Percentiles rank a stretch among this genome's conserved stretches.
phyloP scores from a whole-genome alignment of 2,113 vertebrate species.

The Shinisaurus crocodilurus region DNA sequence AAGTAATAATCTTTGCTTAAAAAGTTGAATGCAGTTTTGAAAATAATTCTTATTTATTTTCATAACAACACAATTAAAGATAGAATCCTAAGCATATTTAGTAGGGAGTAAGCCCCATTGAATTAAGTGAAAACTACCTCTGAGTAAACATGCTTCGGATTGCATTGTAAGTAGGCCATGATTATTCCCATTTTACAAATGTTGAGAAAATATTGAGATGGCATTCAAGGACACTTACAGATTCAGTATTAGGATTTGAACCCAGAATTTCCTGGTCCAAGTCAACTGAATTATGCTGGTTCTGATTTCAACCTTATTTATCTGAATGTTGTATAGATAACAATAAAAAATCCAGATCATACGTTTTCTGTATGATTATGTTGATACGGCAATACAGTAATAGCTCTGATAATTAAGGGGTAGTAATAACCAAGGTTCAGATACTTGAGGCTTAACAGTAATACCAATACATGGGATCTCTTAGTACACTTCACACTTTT shows the following conservation, averaged over 20 bases:
- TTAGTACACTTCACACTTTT: background rate
- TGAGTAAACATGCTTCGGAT: background rate
- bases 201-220: background rate
- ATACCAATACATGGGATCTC: background rate
- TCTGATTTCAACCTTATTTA: background rate
- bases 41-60: background rate
- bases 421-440: background rate
- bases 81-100: background rate
- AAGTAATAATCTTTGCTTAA: background rate
- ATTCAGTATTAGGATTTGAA: background rate
- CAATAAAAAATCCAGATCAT: background rate
- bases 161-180: too few species aligned
- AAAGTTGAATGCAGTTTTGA: too few species aligned
- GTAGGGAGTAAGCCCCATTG: background rate
- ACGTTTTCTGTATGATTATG: background rate
- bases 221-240: background rate
- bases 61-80: background rate
- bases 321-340: background rate
- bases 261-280: background rate
- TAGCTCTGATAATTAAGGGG: background rate
- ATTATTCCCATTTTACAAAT: too few species aligned
- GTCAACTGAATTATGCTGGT: background rate
- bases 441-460: background rate
- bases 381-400: background rate
- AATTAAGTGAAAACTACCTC: background rate